These are phyloP conservation scores for Lasioglossum villosulum DNA, from an alignment of 2,888 invertebrate species.

Conservation along the genomic window DNA sequence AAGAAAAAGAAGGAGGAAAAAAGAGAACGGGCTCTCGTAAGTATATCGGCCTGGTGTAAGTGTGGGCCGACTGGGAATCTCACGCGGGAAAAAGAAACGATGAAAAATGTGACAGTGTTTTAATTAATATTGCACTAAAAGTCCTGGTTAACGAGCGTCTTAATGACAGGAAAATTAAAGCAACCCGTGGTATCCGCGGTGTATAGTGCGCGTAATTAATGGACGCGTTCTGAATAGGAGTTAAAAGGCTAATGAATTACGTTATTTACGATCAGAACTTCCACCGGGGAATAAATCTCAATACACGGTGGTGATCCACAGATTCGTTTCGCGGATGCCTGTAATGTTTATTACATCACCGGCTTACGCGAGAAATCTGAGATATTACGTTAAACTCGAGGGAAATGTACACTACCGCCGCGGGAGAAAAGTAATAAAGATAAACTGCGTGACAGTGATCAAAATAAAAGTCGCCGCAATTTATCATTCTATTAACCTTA, in stretches of 20 bases:
- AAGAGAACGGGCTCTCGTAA: background rate
- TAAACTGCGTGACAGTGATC: background rate
- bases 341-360: background rate
- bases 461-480: background rate
- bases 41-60: constrained; percentile 5
- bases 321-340: background rate
- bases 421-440: background rate
- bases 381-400: constrained; percentile 4
- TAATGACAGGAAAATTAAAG: constrained; percentile 44
- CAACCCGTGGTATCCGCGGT: background rate
- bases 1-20: too few species aligned
- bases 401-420: background rate
- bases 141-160: constrained; percentile 39
- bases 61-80: background rate
- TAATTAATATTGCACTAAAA: constrained; percentile 35
- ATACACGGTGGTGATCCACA: background rate
- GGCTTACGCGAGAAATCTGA: background rate
- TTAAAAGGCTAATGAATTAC: constrained; percentile 41
- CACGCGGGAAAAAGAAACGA: background rate
- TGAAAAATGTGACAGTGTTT: background rate
- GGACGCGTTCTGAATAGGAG: background rate
- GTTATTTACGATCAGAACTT: constrained; percentile 24
- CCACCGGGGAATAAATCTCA: background rate
- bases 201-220: constrained; percentile 23
- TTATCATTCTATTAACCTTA: background rate